phyloP scores from a whole-genome alignment of 2,888 invertebrate genomes.

The Lordiphosa fenestrarum region DNA sequence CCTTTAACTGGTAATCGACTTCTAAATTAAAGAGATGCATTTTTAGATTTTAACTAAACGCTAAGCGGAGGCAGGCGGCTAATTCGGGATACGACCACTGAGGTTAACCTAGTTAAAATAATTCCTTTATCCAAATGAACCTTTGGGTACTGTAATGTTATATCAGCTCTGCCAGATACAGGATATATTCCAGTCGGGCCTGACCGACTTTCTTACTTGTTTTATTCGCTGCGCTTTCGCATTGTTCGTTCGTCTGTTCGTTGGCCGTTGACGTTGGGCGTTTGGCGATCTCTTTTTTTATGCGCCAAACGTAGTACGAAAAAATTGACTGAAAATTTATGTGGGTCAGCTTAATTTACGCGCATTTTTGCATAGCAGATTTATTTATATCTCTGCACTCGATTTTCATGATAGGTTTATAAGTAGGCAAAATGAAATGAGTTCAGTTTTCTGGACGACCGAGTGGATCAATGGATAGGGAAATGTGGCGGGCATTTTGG shows the following conservation, averaged over 20 bases:
- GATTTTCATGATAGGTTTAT: constrained; percentile 30
- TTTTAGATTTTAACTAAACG: no score
- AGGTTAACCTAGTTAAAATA: no score
- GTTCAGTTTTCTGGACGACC: constrained; percentile 22
- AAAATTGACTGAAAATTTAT: constrained; percentile 56
- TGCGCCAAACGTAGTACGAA: constrained; percentile 61
- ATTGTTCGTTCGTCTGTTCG: constrained; percentile 2
- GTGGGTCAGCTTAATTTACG: constrained; percentile 76
- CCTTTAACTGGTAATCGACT: no score
- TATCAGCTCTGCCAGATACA: not conserved
- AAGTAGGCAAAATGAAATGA: constrained; percentile 4
- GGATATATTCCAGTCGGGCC: no score
- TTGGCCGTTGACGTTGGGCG: constrained; percentile 2
- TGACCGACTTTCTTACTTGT: no score
- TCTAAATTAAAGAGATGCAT: no score
- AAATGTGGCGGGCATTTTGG: constrained; percentile 9
- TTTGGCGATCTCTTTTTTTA: constrained; percentile 43
- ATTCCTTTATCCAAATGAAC: no score
- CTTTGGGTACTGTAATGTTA: no score
- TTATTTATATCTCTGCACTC: constrained; percentile 45
- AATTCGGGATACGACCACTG: no score
- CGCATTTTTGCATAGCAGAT: constrained; percentile 50
- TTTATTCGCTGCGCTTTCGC: not conserved
- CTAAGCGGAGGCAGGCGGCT: no score
- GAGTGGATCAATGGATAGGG: constrained; percentile 4